Base-by-base conservation (phyloP, 2,797 vertebrate genomes). In the Lacerta viridis region DNA sequence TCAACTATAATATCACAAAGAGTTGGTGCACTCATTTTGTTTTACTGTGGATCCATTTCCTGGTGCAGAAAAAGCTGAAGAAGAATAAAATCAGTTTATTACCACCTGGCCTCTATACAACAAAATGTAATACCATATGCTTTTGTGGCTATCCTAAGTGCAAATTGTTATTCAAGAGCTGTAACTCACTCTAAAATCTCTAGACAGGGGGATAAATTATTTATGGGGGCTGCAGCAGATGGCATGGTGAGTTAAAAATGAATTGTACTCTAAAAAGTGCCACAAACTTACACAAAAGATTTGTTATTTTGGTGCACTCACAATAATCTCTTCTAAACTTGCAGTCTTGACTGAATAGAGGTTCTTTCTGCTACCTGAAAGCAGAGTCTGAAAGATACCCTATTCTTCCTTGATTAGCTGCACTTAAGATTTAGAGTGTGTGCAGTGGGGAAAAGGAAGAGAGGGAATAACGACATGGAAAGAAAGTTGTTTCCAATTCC, bases 221-320 rank as follows among this genome's bases (percentile, higher is more conserved):
- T 95, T 91, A 77, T 81, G 75, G 77, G 85, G 15, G 68, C 86
- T 92, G 89, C 85, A 89, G 88, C 92, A 95, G 92, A 92, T 87
- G 89, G 88, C 59, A 88, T 11, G 23, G 61, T 46, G 78, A 89
- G 46, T n/a, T 80, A 87, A 36, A 91, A 94, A 69, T 18, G 1
- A 94, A 81, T 93, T 93, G 91, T 87, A 66, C 29, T 87, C 50
- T 80, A 59, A 89, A 84, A 90, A 87, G 0, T 69, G 89, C 50
- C n/a, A 92, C 29, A 10, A 29, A 33, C 87, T 90, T 91, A 89
- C 87, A 27, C 81, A 84, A 55, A 17, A 85, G 36, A 90, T 46
- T 55, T 87, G 59, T 5, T 71, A 0, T 86, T 87, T 25, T 88
- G 69, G 61, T 81, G 8, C 33, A 83, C 86, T 86, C 81, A 59